Percentiles rank a stretch among this genome's conserved stretches.
phyloP scores from a whole-genome alignment of 1,140 invertebrate genomes.

The Drosophila navojoa region DNA sequence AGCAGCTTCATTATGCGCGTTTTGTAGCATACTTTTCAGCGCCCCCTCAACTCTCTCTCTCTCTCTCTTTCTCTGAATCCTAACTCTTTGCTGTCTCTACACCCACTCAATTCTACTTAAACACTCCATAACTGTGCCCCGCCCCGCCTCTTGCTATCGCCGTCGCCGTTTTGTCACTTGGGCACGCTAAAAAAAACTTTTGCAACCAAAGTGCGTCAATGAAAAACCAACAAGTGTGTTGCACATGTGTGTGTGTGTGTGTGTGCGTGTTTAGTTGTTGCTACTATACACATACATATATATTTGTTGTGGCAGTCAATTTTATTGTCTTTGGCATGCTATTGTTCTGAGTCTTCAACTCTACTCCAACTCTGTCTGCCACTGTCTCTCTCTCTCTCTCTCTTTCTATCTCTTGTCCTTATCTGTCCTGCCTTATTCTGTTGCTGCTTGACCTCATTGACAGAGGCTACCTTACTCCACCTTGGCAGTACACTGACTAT shows the following conservation, averaged over 20 bases:
- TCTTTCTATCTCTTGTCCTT: not conserved
- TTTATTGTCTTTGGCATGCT: conserved; percentile 53
- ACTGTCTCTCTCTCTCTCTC: not conserved
- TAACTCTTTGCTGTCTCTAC: too few species aligned
- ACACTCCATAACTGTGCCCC: not conserved
- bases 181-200: conserved; percentile 52
- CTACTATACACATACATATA: conserved; percentile 10
- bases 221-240: conserved; percentile 60
- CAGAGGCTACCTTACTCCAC: not conserved
- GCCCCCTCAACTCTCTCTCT: not conserved
- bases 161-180: conserved; percentile 33
- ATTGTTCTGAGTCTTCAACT: conserved; percentile 33
- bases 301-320: conserved; percentile 45
- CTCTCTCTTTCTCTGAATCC: not conserved
- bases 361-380: not conserved
- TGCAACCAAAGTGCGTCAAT: conserved; percentile 56
- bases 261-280: conserved; percentile 39
- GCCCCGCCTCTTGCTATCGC: not conserved
- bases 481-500: not conserved
- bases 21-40: conserved; percentile 74
- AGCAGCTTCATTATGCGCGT: conserved; percentile 76
- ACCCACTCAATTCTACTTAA: conserved; percentile 5
- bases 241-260: conserved; percentile 17
- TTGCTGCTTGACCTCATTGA: conserved; percentile 20
- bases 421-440: too few species aligned